Base-by-base conservation (phyloP, 2,797 vertebrate genomes). In the Urosaurus nigricauda region DNA sequence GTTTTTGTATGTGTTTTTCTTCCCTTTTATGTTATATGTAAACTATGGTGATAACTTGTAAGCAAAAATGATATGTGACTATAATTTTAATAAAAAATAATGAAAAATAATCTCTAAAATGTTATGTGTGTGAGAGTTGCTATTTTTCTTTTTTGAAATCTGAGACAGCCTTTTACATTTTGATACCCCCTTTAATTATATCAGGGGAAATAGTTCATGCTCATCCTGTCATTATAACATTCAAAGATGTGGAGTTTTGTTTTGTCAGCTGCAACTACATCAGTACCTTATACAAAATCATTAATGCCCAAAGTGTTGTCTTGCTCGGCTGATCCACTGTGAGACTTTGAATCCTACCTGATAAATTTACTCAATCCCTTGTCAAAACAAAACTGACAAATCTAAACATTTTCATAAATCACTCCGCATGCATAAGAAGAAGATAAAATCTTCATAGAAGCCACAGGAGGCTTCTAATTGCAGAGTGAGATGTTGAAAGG, bases 371-470 rank as follows among this genome's bases (percentile, higher is more conserved):
- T 73, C 53, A 29, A 63, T 89, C 75, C n/a, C 77, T 78, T 85
- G 78, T 63, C 83, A 85, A 85, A 89, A 80, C 35, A 80, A 68
- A 85, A 12, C 51, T 85, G 88, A 70, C 29, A 37, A 85, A 79
- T 73, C 32, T 71, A 73, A 89, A 74, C 83, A 63, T 85, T 79
- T 85, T 79, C 77, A 85, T 80, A 74, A 89, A 85, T 85, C 83
- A 47, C 21, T 43, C 29, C 63, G 47, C 35, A 60, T 58, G 68
- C 35, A 73, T 37, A 68, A 65, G 58, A 70, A 35, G 60, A 56
- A 80, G 68, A 51, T 11, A 58, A 88, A 71, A 14, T 43, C 63
- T 71, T 84, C 51, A 7, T 21, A 73, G 37, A 47, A 80, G 17
- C 53, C 83, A 63, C 40, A 37, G 77, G 29, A 73, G 53, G 13